Evolutionary conservation across 2,888 invertebrate species (phyloP), one percentile per base, ranked within the genome.

Genomic region (Plebejus anna): DNA sequence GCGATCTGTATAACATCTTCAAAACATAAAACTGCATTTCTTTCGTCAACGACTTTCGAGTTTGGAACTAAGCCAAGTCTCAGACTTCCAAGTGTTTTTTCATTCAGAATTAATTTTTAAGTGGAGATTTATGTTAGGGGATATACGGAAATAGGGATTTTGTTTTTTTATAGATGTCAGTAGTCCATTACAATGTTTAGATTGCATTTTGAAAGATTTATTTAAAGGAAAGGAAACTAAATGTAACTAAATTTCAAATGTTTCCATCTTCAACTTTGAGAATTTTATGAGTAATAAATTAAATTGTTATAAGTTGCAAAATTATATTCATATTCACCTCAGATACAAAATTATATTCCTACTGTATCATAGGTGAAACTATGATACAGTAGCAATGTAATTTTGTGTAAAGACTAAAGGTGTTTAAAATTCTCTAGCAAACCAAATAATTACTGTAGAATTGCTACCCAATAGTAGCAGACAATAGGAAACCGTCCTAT

Each of bases 1-100:
- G 61, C 61, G 7, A 4, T 28, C 22, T 22, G 61, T 61, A 11
- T 1, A 66, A 32, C 32, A 66, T 66, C 66, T 66, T 66, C 66
- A 36, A 13, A 66, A 66, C 32, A 66, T 66, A 66, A 66, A 66
- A 66, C 13, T 66, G 66, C 66, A 66, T 66, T 66, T 36, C 66
- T 32, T 16, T 66, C 32, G 36, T 66, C 66, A 66, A 16, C 66
- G 32, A 66, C 66, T 36, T 66, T 55, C 55, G 11, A 61, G 61
- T 28, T 61, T 66, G 66, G 66, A 66, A 36, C 32, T 32, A 13
- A 5, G 66, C 66, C 66, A 66, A 66, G 66, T 32, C 66, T 13
- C 32, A 4, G 4, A 55, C 55, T 16, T 4, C 4, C 47, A 47
- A 11, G 66, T 36, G 66, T 66, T 16, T 66, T 66, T 28, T 66